Base-by-base conservation (phyloP, 2,888 invertebrate genomes). In the Spodoptera exigua region DNA sequence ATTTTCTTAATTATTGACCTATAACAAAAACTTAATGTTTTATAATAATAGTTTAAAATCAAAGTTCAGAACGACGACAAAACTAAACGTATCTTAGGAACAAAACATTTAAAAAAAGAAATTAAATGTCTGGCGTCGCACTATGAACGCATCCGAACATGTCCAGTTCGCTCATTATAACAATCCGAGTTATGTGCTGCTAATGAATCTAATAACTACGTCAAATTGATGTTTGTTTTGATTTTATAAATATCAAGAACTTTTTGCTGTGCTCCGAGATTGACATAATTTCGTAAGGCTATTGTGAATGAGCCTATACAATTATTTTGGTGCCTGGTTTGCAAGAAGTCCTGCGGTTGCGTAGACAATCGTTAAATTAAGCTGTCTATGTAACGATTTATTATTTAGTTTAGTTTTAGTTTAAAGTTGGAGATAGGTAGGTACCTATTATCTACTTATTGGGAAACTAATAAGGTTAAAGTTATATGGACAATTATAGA, bases 181-280 rank as follows among this genome's bases (percentile, higher is more conserved):
- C 74, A 64, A 76, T 74, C 62, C 69, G 59, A 54, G 61, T 57
- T 58, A 57, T 68, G 48, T 45, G 49, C 61, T 66, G 63, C 37
- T 74, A 76, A 76, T 74, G 72, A 76, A 46, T 58, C 72, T 72
- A 76, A 70, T 76, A 59, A 55, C 18, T 43, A 55, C 44, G 27
- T 72, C 51, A 47, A 53, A 65, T 35, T 60, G 60, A 54, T 52
- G 46, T 77, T 74, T 77, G 64, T 72, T 74, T 70, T 69, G 43
- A 64, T 69, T 66, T 52, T 52, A 59, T 60, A 17, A 21, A 44
- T 58, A 55, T 47, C 48, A 45, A 70, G 56, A 51, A 40, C 71
- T 52, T 47, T 52, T 44, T 57, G 27, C 59, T 62, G 62, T 62
- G n/a, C 5, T 32, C 13, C 2, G 10, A 49, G 27, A 41, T 7